Evolutionary conservation across 2,888 invertebrate genomes (phyloP).

Genomic region (Doris montereyensis): DNA sequence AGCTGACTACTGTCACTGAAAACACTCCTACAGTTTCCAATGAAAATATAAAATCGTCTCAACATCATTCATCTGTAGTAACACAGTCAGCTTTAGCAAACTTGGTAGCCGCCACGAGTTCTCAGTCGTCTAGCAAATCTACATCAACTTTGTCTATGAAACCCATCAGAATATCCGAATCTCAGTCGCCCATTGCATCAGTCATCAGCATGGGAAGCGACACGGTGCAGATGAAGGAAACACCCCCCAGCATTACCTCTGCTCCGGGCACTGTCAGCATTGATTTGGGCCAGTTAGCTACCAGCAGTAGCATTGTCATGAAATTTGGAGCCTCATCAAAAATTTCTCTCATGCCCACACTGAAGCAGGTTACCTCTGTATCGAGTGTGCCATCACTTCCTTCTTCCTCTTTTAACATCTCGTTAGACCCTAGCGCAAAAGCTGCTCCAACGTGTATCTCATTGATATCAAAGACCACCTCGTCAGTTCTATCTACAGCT

Average conservation of each 20-base stretch:
- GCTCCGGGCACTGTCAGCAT: conserved; percentile 43
- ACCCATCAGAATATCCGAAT: neutral
- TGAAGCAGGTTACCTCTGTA: conserved; percentile 32
- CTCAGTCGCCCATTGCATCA: conserved; percentile 24
- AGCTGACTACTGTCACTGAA: neutral
- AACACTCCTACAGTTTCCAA: neutral
- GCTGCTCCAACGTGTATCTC: neutral
- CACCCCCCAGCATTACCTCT: conserved; percentile 36
- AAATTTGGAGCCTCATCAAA: conserved; percentile 15
- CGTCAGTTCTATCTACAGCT: neutral
- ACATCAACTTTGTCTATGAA: neutral
- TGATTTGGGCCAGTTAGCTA: conserved; percentile 41
- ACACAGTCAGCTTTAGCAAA: neutral
- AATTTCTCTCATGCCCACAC: conserved; percentile 34
- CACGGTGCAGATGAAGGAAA: conserved; percentile 27
- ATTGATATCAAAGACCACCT: neutral
- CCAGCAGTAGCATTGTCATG: conserved; percentile 24
- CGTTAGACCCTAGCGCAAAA: neutral
- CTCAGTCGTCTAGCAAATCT: neutral
- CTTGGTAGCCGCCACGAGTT: neutral
- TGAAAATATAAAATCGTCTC: neutral
- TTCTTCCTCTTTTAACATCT: neutral
- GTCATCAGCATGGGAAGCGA: conserved; percentile 38
- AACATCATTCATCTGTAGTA: neutral
- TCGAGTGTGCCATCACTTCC: neutral